phyloP scores from a whole-genome alignment of 2,888 invertebrate genomes.

The Hirtodrosophila histrioides region DNA sequence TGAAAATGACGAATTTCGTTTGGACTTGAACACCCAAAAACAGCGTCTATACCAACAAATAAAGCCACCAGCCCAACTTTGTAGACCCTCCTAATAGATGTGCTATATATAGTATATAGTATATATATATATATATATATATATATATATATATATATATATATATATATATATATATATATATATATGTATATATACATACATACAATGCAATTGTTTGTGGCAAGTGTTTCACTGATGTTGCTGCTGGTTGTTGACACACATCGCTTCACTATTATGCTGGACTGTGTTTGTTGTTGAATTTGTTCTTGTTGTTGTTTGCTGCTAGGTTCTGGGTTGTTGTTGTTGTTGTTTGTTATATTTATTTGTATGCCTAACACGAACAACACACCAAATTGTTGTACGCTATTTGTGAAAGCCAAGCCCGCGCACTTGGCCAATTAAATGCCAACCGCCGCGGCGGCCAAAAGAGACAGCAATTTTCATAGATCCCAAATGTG shows the following conservation, averaged over 20 bases:
- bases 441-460: slow-evolving; percentile 38
- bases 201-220: slow-evolving; percentile 43
- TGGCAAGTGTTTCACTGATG: slow-evolving; percentile 38
- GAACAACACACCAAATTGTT: slow-evolving; percentile 39
- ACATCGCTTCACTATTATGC: slow-evolving; percentile 28
- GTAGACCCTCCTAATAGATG: too few species aligned
- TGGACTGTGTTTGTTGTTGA: slow-evolving; percentile 3
- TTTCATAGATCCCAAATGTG: slow-evolving; percentile 19
- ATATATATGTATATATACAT: neutral
- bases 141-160: neutral
- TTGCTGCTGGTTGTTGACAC: slow-evolving; percentile 42
- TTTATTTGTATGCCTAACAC: slow-evolving; percentile 67
- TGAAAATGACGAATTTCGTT: too few species aligned
- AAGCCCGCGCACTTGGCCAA: slow-evolving; percentile 63
- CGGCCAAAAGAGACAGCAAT: slow-evolving; percentile 14
- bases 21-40: too few species aligned
- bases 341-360: slow-evolving; percentile 7
- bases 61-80: neutral
- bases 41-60: too few species aligned
- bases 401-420: slow-evolving; percentile 70
- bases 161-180: neutral
- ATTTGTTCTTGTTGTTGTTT: slow-evolving; percentile 1
- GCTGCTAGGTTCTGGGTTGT: slow-evolving; percentile 24
- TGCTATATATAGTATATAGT: too few species aligned
- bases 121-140: neutral